These are phyloP conservation scores for Amyelois transitella DNA, from an alignment of 1,140 invertebrate genomes.

Conservation along the genomic window DNA sequence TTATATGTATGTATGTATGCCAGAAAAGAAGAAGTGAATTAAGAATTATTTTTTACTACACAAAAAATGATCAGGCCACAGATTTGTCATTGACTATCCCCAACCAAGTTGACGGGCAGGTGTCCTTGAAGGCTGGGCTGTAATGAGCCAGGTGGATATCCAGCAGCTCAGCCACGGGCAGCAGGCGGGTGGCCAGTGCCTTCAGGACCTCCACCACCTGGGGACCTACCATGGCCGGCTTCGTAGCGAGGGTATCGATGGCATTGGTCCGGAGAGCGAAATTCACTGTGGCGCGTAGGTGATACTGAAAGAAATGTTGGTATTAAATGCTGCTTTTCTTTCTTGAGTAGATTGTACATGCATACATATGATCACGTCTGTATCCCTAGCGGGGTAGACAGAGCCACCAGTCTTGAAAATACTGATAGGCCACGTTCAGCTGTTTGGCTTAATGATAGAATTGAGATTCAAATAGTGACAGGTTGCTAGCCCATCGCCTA, in stretches of 20 bases:
- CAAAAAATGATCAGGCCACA: constrained; percentile 13
- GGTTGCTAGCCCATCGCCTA: too few species aligned
- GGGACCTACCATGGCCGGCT: constrained; percentile 43
- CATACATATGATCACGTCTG: too few species aligned
- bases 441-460: too few species aligned
- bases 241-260: constrained; percentile 38
- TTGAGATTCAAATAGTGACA: too few species aligned
- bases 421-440: too few species aligned
- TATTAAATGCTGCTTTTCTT: too few species aligned
- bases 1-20: too few species aligned
- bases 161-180: constrained; percentile 47
- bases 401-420: too few species aligned
- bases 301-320: constrained; percentile 31
- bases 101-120: constrained; percentile 49
- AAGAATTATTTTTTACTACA: too few species aligned
- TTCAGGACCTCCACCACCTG: constrained; percentile 51
- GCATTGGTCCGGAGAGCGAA: constrained; percentile 36
- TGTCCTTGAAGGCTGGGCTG: constrained; percentile 54
- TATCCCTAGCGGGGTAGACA: too few species aligned
- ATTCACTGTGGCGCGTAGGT: constrained; percentile 52
- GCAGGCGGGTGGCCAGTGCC: constrained; percentile 32
- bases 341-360: too few species aligned
- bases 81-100: constrained; percentile 60
- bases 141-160: constrained; percentile 52
- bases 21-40: too few species aligned